Conservation (phyloP, 2,797 vertebrate genomes). For the Furcifer pardalis region DNA sequence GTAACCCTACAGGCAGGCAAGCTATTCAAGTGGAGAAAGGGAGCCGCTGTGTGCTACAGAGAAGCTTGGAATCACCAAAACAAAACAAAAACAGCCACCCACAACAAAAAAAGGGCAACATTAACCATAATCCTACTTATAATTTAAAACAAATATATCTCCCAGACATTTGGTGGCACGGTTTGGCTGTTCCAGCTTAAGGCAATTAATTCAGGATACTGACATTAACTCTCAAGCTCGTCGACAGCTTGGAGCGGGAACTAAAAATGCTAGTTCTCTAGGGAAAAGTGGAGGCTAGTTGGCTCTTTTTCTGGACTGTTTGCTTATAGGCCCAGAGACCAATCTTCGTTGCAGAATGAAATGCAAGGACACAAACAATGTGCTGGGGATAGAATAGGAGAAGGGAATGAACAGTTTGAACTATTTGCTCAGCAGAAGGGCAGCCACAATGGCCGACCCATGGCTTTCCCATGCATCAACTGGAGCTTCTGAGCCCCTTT, state of each 20-base stretch:
- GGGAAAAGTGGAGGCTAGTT: slow-evolving; percentile 98
- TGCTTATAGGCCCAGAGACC: slow-evolving; percentile 99
- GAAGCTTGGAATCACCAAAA: slow-evolving; percentile 64
- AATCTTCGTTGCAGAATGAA: slow-evolving; percentile 99
- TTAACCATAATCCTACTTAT: slow-evolving; percentile 76
- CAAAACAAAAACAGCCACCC: background rate
- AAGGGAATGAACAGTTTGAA: slow-evolving; percentile 99
- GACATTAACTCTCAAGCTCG: slow-evolving; percentile 99
- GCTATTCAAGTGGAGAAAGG: slow-evolving; percentile 15
- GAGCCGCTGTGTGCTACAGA: slow-evolving; percentile 52
- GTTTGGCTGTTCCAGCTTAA: slow-evolving; percentile 92
- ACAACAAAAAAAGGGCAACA: slow-evolving; percentile 58
- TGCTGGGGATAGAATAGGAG: slow-evolving; percentile 98
- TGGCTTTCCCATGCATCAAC: slow-evolving; percentile 99
- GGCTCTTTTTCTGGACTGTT: slow-evolving; percentile 99
- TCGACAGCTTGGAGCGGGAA: slow-evolving; percentile 99
- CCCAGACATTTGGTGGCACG: slow-evolving; percentile 93
- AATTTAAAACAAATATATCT: slow-evolving; percentile 67
- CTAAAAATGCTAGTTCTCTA: slow-evolving; percentile 99
- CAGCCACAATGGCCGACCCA: slow-evolving; percentile 95
- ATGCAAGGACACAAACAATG: slow-evolving; percentile 99
- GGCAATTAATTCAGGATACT: slow-evolving; percentile 99
- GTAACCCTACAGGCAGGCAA: background rate
- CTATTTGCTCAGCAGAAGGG: slow-evolving; percentile 99
- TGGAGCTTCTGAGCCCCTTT: slow-evolving; percentile 91